phyloP scores from a whole-genome alignment of 2,113 vertebrate species.

The Tiliqua scincoides region DNA sequence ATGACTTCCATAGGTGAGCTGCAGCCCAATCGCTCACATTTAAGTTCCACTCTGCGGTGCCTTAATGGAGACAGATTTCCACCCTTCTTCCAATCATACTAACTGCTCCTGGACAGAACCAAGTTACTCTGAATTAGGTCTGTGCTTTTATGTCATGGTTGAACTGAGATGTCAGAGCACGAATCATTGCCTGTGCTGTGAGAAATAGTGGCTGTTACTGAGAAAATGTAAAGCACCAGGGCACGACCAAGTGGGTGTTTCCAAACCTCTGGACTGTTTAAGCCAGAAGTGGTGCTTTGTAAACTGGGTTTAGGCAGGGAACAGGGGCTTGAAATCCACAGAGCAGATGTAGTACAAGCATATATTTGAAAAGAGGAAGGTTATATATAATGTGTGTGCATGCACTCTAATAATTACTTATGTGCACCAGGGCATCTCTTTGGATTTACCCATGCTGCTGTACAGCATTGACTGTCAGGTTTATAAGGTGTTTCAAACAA shows the following conservation, averaged over 20 bases:
- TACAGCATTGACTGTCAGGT: not conserved
- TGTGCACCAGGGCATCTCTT: not conserved
- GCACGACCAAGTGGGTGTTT: conserved; percentile 4
- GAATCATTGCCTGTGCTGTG: not conserved
- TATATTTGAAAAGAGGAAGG: not conserved
- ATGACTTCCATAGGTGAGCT: conserved; percentile 27
- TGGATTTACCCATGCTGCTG: not conserved
- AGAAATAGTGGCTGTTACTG: conserved; percentile 15
- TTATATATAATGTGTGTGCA: too few species aligned
- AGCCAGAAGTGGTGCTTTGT: not conserved
- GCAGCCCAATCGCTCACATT: conserved; percentile 20
- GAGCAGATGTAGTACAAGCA: not conserved
- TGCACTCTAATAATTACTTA: not conserved
- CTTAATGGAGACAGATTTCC: conserved; percentile 49
- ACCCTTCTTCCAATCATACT: conserved; percentile 28
- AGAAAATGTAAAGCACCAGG: not conserved
- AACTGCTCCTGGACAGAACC: conserved; percentile 33
- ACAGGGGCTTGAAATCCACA: not conserved
- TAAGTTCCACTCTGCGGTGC: conserved; percentile 28
- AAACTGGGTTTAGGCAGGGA: not conserved
- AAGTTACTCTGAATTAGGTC: conserved; percentile 50
- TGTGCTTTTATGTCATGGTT: conserved; percentile 43
- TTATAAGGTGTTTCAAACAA: not conserved
- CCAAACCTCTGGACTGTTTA: not conserved
- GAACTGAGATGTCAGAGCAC: conserved; percentile 34